Base-by-base conservation (phyloP, 2,113 vertebrate species). In the Sciurus niger region DNA sequence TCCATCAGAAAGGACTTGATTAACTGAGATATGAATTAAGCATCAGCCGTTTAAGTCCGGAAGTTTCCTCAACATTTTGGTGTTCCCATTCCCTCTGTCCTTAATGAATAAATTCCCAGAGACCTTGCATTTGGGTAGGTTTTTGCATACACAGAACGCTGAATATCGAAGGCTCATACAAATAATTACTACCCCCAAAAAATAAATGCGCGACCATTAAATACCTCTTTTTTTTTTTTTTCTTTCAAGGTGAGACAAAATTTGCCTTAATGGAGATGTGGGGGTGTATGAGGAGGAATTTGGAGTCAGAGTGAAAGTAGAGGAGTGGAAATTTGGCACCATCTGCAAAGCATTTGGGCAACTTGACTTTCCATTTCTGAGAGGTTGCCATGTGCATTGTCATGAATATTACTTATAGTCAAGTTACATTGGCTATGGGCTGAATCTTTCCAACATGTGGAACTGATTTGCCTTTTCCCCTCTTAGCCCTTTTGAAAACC, bases 361-460 rank as follows among this genome's bases (percentile, higher is more conserved):
- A 95, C 84, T 84, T 17, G 22, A 1, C 83, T 98, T 98, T 78
- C 90, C 90, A 80, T 97, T 96, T 97, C 96, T 96, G 92, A 97
- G 98, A 68, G 93, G 22, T 79, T 94, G 95, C 97, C 73, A 46
- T 85, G 6, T 87, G 96, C 96, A 73, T 97, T 98, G 98, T 98
- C 98, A 92, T 58, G 97, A 98, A 96, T 95, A 97, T 96, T 97
- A 97, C 97, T 97, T 97, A 83, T 90, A 76, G 98, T 98, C 97
- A 91, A 82, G 95, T 98, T 98, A 97, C 98, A 95, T 2, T 76
- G 96, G 94, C 94, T 96, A 95, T 96, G 97, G 95, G 96, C 97
- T 95, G 96, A 89, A 96, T 97, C 96, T 97, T 91, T 97, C 92
- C 65, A 98, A 96, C 98, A 99, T 98, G 96, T 99, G 98, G 98